Evolutionary conservation across 2,888 invertebrate species (phyloP), one percentile per base, ranked within the genome.

Genomic region (Hyppa rectilinea): DNA sequence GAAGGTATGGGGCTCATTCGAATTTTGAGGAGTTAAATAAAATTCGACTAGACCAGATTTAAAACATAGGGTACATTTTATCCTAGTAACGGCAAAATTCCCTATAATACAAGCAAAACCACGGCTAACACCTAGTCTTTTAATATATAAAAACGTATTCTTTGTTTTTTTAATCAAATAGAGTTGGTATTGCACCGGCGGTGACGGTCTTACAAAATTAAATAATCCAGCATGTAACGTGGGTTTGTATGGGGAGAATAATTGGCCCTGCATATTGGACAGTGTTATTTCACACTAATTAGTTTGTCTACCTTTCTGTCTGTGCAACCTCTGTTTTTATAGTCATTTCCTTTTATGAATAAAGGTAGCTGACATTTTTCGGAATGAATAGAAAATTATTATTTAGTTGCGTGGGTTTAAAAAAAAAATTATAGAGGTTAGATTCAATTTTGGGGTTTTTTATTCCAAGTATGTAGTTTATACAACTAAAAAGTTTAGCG

Each of bases 261-360:
- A 73, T 73, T 73, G 69, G 75, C 26, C 40, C 45, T 73, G 76
- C 69, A 76, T 73, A 76, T 68, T 76, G 52, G 50, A 73, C 69
- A 12, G 26, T 76, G 47, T 61, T 38, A 34, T 56, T 45, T 40
- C 43, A 3, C 4, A 40, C 50, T 73, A 69, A 73, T 59, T 73
- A 68, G 69, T 69, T 73, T 23, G 59, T 76, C 58, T 45, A 17
- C n/a, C 68, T 75, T 5, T 23, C 20, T 56, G 23, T 50, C 43
- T 31, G 43, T 49, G 23, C n/a, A 2, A 5, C 43, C 26, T 26
- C 7, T n/a, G 34, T 23, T 29, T 31, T 38, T 23, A 17, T 56
- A 38, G 31, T 7, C n/a, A 26, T 12, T 36, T 67, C 31, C 10
- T 47, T 56, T 34, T 31, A 31, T 29, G 1, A 23, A 43, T 36